Percentiles rank a stretch among this genome's conserved stretches.
These are phyloP conservation scores for Sepiola atlantica DNA, from an alignment of 2,888 invertebrate species.

Conservation along the genomic window DNA sequence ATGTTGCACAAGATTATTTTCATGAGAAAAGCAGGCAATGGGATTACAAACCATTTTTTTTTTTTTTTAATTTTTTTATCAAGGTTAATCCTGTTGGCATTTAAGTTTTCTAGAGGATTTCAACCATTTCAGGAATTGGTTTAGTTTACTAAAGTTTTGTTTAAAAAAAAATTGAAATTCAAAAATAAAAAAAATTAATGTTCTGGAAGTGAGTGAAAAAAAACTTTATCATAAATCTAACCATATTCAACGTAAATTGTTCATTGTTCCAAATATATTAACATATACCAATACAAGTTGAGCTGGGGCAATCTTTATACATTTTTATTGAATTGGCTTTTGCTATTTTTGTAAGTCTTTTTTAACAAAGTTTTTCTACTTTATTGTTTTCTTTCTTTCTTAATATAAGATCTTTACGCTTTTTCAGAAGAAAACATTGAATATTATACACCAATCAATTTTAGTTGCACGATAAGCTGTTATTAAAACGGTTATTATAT, in stretches of 20 bases:
- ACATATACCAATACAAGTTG: not conserved
- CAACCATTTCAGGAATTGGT: not conserved
- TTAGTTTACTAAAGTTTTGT: not conserved
- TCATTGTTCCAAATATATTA: not conserved
- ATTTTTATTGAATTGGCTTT: not conserved
- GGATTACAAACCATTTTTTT: not conserved
- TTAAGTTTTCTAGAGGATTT: not conserved
- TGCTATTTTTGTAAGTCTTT: not conserved
- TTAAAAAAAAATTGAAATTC: too few relatives aligned
- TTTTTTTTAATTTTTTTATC: not conserved
- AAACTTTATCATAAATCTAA: too few relatives aligned
- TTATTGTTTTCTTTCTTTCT: not conserved
- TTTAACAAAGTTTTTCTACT: not conserved
- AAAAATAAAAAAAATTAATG: too few relatives aligned
- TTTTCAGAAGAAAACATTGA: not conserved
- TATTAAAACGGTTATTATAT: not conserved
- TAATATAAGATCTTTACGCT: not conserved
- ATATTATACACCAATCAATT: not conserved
- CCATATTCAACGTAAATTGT: not conserved
- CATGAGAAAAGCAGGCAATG: conserved; percentile 42
- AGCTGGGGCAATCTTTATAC: not conserved
- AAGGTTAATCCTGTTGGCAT: not conserved
- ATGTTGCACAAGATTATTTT: conserved; percentile 41
- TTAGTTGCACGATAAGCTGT: not conserved
- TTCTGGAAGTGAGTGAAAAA: conserved; percentile 8